These are phyloP conservation scores for Dolichotis patagonum DNA, from an alignment of 2,113 vertebrate species.

Conservation along the genomic window DNA sequence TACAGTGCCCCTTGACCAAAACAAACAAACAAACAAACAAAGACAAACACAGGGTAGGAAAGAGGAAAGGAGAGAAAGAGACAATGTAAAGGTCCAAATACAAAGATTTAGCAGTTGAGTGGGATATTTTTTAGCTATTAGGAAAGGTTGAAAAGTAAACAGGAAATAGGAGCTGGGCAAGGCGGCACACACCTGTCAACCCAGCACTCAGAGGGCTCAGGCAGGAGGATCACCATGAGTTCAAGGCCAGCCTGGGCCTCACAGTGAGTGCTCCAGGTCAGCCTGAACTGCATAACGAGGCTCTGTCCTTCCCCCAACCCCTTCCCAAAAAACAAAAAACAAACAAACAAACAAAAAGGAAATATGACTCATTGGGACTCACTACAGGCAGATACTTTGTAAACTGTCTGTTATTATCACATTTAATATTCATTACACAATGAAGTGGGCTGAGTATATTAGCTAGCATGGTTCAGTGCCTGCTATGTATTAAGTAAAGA, in stretches of 20 bases:
- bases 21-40: background rate
- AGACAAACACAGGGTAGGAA: background rate
- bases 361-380: background rate
- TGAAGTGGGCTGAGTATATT: background rate
- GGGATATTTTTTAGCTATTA: background rate
- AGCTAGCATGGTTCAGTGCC: background rate
- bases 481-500: background rate
- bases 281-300: background rate
- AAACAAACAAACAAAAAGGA: background rate
- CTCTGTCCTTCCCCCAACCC: background rate
- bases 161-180: background rate
- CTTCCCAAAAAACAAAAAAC: too few species aligned
- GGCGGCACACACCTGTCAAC: background rate
- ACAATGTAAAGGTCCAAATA: background rate
- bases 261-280: background rate
- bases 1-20: background rate
- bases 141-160: background rate
- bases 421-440: background rate
- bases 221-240: background rate
- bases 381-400: accelerated
- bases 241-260: background rate
- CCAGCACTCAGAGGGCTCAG: background rate
- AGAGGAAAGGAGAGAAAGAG: background rate
- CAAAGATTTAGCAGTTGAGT: background rate
- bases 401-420: background rate